These are phyloP conservation scores for Rhingia campestris DNA, from an alignment of 2,888 invertebrate species.

Conservation along the genomic window DNA sequence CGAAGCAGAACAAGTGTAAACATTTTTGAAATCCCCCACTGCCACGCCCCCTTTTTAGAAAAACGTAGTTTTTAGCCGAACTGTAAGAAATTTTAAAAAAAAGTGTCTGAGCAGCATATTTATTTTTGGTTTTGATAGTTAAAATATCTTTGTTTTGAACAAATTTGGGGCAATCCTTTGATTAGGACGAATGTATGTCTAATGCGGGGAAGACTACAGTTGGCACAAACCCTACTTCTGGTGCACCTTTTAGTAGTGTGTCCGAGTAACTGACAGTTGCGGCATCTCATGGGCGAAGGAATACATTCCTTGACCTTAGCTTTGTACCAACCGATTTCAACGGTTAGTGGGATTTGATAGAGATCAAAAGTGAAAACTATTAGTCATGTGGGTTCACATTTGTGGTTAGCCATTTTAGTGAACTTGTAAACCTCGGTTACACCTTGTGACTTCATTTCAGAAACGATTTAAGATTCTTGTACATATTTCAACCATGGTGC, in stretches of 20 bases:
- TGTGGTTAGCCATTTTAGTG: constrained; percentile 27
- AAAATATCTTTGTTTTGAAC: constrained; percentile 48
- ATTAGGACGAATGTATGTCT: constrained; percentile 49
- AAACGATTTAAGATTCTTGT: constrained; percentile 45
- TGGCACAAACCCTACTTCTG: constrained; percentile 33
- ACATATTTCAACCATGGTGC: constrained; percentile 56
- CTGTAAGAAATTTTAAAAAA: too few species aligned
- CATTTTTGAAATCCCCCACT: too few species aligned
- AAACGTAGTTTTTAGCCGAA: too few species aligned
- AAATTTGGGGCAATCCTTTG: constrained; percentile 37
- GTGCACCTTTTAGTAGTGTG: constrained; percentile 56
- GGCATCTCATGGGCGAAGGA: too few species aligned
- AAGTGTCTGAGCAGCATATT: too few species aligned
- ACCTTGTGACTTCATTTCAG: constrained; percentile 47
- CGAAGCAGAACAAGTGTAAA: too few species aligned
- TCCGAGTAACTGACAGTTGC: constrained; percentile 53
- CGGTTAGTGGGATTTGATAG: constrained; percentile 26
- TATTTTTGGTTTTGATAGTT: constrained; percentile 48
- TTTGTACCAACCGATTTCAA: constrained; percentile 56
- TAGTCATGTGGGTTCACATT: constrained; percentile 30
- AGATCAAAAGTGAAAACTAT: constrained; percentile 41
- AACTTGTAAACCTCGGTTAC: constrained; percentile 55
- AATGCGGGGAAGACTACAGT: constrained; percentile 55
- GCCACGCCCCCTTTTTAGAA: too few species aligned
- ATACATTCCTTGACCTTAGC: too few species aligned